Evolutionary conservation across 2,888 invertebrate species (phyloP).

Genomic region (Drosophila bunnanda): DNA sequence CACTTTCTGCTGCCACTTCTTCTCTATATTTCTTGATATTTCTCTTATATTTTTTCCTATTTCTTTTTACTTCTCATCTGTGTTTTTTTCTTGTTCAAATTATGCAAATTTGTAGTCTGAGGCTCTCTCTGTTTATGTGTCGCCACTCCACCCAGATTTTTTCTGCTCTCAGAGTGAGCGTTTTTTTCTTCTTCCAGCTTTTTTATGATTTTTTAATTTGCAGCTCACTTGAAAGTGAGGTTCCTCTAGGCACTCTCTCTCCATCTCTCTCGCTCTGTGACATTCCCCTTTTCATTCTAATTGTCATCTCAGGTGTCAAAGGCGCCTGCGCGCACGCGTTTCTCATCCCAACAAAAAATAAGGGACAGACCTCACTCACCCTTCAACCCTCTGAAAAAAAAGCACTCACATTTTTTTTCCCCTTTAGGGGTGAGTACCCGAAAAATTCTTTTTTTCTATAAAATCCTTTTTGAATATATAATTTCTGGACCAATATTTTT

Average conservation of each 20-base stretch:
- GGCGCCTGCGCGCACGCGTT: conserved; percentile 70
- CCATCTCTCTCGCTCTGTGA: background rate
- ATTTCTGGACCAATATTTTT: conserved; percentile 49
- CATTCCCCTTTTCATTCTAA: conserved; percentile 39
- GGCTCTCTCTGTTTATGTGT: conserved; percentile 58
- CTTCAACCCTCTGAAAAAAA: conserved; percentile 30
- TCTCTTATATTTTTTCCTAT: conserved; percentile 31
- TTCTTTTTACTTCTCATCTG: conserved; percentile 24
- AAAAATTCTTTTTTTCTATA: conserved; percentile 8
- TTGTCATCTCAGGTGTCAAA: conserved; percentile 71
- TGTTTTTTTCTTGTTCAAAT: conserved; percentile 49
- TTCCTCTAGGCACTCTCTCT: conserved; percentile 10
- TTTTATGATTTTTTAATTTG: conserved; percentile 78
- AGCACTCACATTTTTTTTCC: conserved; percentile 3
- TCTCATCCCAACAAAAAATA: conserved; percentile 35
- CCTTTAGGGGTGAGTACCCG: conserved; percentile 16
- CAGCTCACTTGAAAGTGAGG: conserved; percentile 62
- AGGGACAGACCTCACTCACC: conserved; percentile 28
- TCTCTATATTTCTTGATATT: conserved; percentile 35
- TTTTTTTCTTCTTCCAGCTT: conserved; percentile 29
- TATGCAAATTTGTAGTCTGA: conserved; percentile 70
- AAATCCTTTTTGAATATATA: conserved; percentile 58
- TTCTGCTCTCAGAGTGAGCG: conserved; percentile 34
- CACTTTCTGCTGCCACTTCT: conserved; percentile 63
- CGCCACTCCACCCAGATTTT: conserved; percentile 60